Conservation (phyloP, 2,888 invertebrate genomes). For the Yponomeuta sedellus region DNA sequence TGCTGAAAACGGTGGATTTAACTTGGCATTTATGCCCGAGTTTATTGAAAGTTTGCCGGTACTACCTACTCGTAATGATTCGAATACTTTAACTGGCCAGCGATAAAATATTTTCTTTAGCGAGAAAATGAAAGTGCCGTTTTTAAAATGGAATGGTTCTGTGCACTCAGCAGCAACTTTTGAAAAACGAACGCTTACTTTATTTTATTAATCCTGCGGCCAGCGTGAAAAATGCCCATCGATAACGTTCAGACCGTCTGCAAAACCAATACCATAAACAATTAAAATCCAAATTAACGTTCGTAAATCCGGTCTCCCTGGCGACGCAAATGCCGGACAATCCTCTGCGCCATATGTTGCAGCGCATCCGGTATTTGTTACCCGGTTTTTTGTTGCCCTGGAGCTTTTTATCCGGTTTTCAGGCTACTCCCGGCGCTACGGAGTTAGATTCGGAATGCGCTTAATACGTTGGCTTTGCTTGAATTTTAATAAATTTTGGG, state of each 20-base stretch:
- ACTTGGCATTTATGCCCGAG: neutral
- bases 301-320: constrained; percentile 7
- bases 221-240: neutral
- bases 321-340: neutral
- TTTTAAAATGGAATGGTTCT: neutral
- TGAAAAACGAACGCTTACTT: neutral
- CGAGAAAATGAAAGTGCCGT: neutral
- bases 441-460: neutral
- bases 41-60: neutral
- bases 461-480: no score
- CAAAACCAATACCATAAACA: constrained; percentile 1
- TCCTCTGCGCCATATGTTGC: neutral
- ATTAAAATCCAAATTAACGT: constrained; percentile 10
- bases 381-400: neutral
- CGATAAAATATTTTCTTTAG: neutral
- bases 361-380: constrained; percentile 4
- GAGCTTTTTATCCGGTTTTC: constrained; percentile 2
- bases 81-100: neutral
- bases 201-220: neutral
- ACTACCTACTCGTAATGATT: neutral
- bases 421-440: neutral
- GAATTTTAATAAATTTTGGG: no score
- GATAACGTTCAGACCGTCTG: neutral
- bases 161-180: neutral
- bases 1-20: constrained; percentile 3